These are phyloP conservation scores for Drosophila meridiana DNA, from an alignment of 2,888 invertebrate genomes.

Conservation along the genomic window DNA sequence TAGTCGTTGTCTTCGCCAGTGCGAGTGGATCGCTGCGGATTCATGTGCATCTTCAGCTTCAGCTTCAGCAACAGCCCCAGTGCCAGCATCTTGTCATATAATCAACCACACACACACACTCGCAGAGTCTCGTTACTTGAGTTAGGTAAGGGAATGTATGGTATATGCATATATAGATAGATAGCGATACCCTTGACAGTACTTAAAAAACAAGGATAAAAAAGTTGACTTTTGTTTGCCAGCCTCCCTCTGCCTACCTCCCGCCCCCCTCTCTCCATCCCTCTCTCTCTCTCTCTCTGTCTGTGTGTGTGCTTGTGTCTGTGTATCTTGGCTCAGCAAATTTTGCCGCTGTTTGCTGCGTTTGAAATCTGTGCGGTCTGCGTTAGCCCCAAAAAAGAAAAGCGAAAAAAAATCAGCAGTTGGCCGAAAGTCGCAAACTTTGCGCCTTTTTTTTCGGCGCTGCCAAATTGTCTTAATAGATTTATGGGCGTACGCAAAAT, in stretches of 20 bases:
- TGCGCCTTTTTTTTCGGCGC: constrained; percentile 47
- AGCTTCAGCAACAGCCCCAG: constrained; percentile 25
- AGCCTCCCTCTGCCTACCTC: constrained; percentile 14
- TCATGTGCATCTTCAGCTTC: constrained; percentile 37
- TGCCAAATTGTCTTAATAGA: constrained; percentile 81
- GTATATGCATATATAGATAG: constrained; percentile 59
- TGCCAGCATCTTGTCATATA: constrained; percentile 71
- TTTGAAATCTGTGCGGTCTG: constrained; percentile 64
- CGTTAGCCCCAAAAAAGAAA: constrained; percentile 11
- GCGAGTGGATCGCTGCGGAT: constrained; percentile 23
- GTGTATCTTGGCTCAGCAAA: constrained; percentile 51
- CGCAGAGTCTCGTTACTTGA: background rate
- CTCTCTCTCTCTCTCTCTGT: background rate
- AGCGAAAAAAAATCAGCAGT: constrained; percentile 16
- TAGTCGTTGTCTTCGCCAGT: constrained; percentile 30
- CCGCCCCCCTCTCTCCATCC: background rate
- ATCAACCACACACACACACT: constrained; percentile 39
- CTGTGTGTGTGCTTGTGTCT: constrained; percentile 22
- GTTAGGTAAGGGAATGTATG: constrained; percentile 10
- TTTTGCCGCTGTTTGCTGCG: constrained; percentile 58
- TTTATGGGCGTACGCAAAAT: constrained; percentile 80
- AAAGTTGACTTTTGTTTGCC: constrained; percentile 75
- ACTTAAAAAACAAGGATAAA: constrained; percentile 72
- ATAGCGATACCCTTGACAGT: constrained; percentile 82
- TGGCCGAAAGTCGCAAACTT: constrained; percentile 55